Evolutionary conservation across 2,113 vertebrate species (phyloP).

Genomic region (Meleagris gallopavo): DNA sequence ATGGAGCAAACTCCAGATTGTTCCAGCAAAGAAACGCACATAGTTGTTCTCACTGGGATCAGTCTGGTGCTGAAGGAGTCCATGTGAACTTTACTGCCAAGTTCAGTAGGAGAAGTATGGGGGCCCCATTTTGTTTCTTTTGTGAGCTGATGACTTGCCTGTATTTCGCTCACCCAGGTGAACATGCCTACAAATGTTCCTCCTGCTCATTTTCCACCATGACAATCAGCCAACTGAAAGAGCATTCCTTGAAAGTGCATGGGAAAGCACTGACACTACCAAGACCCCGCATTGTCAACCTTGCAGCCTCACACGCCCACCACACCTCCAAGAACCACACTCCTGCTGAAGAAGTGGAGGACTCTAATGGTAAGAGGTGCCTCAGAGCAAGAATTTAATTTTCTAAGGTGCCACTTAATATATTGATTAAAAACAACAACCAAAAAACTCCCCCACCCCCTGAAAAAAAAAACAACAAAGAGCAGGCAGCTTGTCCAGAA

Average conservation of each 20-base stretch:
- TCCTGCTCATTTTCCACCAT: conserved; percentile 94
- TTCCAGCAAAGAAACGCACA: not conserved
- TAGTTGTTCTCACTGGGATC: conserved; percentile 47
- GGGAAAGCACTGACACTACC: conserved; percentile 93
- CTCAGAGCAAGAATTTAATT: conserved; percentile 47
- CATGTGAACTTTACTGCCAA: conserved; percentile 45
- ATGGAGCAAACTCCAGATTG: not conserved
- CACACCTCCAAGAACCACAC: conserved; percentile 78
- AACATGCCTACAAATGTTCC: conserved; percentile 96
- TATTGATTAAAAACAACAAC: not conserved
- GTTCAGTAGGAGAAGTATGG: conserved; percentile 52
- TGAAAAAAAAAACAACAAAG: not conserved
- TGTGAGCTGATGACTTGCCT: conserved; percentile 79
- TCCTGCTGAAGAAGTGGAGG: conserved; percentile 80
- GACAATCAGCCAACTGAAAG: conserved; percentile 98
- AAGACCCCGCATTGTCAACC: conserved; percentile 87
- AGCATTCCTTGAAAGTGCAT: conserved; percentile 94
- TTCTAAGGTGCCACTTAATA: conserved; percentile 62
- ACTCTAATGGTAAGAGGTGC: conserved; percentile 84
- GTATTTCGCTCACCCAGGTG: conserved; percentile 84
- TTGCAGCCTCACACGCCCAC: conserved; percentile 85
- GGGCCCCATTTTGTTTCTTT: conserved; percentile 65
- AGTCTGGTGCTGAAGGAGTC: conserved; percentile 12
- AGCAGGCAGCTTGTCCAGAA: conserved; percentile 1
- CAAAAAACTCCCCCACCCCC: not conserved